Conservation (phyloP, 1,140 invertebrate genomes). For the Araneus ventricosus region DNA sequence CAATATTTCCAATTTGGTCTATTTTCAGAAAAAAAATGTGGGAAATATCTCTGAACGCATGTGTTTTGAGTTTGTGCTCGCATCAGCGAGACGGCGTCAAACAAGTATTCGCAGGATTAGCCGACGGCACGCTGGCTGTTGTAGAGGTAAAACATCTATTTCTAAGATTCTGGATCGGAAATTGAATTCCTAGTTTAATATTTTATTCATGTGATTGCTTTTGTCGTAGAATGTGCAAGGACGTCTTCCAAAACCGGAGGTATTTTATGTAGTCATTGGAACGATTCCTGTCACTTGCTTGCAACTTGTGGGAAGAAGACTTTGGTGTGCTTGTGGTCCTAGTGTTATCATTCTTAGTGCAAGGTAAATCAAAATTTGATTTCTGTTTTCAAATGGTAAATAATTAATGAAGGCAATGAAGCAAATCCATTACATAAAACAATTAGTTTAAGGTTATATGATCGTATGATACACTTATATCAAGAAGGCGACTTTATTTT, state of each 20-base stretch:
- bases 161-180: not conserved
- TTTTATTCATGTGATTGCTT: not conserved
- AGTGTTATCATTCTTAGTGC: constrained; percentile 81
- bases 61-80: constrained; percentile 80
- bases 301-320: constrained; percentile 79
- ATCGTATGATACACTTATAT: too few relatives aligned
- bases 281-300: constrained; percentile 80
- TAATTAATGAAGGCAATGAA: too few relatives aligned
- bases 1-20: not conserved
- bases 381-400: not conserved
- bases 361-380: constrained; percentile 77
- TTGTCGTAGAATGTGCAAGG: constrained; percentile 62
- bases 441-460: too few relatives aligned
- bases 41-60: constrained; percentile 81
- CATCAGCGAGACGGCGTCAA: constrained; percentile 78
- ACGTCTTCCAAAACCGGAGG: constrained; percentile 76
- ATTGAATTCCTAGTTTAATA: too few relatives aligned
- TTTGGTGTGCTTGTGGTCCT: constrained; percentile 82
- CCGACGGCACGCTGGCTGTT: constrained; percentile 82
- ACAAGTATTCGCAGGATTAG: constrained; percentile 81
- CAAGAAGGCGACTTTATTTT: too few relatives aligned
- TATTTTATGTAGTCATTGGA: constrained; percentile 82
- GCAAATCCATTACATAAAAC: too few relatives aligned
- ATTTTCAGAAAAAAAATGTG: constrained; percentile 80
- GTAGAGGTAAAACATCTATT: constrained; percentile 79